Conservation (phyloP, 2,888 invertebrate genomes). For the Cheilosia urbana region DNA sequence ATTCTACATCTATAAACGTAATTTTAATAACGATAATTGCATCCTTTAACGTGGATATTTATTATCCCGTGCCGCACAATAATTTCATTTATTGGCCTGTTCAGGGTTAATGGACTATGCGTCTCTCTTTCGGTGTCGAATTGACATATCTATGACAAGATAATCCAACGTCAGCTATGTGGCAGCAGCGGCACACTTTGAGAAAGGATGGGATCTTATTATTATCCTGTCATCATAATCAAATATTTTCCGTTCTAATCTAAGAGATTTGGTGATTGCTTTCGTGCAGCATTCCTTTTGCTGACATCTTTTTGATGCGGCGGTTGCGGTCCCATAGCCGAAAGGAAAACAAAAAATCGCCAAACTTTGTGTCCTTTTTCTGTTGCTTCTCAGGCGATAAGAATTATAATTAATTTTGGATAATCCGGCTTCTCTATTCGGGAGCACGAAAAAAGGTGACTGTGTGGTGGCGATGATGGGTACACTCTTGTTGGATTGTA, state of each 20-base stretch:
- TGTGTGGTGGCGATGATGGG: conserved; percentile 40
- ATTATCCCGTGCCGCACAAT: background rate
- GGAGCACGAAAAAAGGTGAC: conserved; percentile 69
- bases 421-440: conserved; percentile 71
- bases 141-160: conserved; percentile 66
- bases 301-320: conserved; percentile 19
- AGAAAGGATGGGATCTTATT: conserved; percentile 63
- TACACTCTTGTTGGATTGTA: background rate
- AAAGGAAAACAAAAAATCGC: conserved; percentile 41
- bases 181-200: conserved; percentile 13
- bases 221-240: conserved; percentile 73
- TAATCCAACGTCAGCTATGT: conserved; percentile 63
- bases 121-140: conserved; percentile 7
- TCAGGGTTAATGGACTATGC: conserved; percentile 44
- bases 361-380: conserved; percentile 36
- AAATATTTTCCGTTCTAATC: conserved; percentile 67
- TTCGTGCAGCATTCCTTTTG: conserved; percentile 57
- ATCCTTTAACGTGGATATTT: conserved; percentile 29
- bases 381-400: conserved; percentile 59
- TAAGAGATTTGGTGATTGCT: conserved; percentile 70
- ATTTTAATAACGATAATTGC: conserved; percentile 40
- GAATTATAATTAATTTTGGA: conserved; percentile 75
- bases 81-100: conserved; percentile 22
- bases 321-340: conserved; percentile 14
- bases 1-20: background rate